phyloP scores from a whole-genome alignment of 2,113 vertebrate species.

The Gnathonemus echidnorhynchus region DNA sequence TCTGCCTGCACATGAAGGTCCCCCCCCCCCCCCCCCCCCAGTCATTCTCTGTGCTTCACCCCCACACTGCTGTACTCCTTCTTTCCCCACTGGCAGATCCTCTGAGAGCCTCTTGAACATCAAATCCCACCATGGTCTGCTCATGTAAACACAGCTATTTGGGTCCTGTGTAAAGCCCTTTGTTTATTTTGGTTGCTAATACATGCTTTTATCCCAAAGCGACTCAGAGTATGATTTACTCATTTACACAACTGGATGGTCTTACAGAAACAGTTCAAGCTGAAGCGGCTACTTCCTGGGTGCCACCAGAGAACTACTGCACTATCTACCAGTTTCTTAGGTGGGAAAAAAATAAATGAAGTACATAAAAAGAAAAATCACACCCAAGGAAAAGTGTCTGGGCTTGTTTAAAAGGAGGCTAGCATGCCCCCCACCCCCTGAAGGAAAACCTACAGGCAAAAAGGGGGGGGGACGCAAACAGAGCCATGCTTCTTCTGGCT shows the following conservation, averaged over 20 bases:
- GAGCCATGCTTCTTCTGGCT: neutral
- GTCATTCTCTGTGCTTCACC: neutral
- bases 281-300: neutral
- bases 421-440: neutral
- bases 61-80: neutral
- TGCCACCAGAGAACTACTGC: neutral
- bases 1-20: neutral
- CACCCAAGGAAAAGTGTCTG: neutral
- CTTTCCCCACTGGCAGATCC: neutral
- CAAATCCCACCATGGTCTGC: neutral
- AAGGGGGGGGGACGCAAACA: neutral
- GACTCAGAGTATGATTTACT: neutral
- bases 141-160: neutral
- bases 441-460: neutral
- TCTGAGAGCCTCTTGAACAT: neutral
- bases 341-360: neutral
- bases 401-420: neutral
- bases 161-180: neutral
- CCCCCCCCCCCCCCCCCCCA: neutral
- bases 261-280: neutral
- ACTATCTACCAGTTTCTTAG: neutral
- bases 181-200: constrained; percentile 1
- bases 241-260: neutral
- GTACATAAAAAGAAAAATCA: neutral
- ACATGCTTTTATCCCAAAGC: neutral